phyloP scores from a whole-genome alignment of 2,797 vertebrate genomes.

The Tadarida brasiliensis region DNA sequence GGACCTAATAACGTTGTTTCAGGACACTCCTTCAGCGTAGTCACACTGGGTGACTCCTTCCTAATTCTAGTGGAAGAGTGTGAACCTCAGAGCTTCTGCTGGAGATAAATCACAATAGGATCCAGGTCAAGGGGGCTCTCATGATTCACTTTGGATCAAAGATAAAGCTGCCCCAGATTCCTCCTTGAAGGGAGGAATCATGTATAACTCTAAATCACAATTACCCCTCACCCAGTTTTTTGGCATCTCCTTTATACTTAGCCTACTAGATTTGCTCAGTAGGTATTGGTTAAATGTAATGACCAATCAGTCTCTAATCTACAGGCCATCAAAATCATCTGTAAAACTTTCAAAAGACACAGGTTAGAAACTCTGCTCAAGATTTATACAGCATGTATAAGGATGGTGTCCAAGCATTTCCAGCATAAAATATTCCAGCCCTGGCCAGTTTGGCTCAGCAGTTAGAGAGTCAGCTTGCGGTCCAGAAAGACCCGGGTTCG shows the following conservation, averaged over 20 bases:
- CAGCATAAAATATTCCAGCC: not conserved
- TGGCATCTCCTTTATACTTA: not conserved
- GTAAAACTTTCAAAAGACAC: not conserved
- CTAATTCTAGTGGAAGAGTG: not conserved
- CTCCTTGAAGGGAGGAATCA: not conserved
- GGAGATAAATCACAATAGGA: not conserved
- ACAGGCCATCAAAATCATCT: not conserved
- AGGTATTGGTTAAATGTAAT: not conserved
- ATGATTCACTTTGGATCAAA: not conserved
- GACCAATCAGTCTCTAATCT: not conserved
- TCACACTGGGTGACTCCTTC: not conserved
- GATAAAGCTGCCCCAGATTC: not conserved
- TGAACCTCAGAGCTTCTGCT: not conserved
- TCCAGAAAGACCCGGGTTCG: too few relatives aligned
- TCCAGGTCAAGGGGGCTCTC: not conserved
- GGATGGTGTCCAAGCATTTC: not conserved
- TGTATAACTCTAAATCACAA: not conserved
- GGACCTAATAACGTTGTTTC: not conserved
- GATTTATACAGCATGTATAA: not conserved
- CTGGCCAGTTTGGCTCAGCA: too few relatives aligned
- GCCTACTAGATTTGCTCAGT: not conserved
- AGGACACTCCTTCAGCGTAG: not conserved
- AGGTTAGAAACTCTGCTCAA: not conserved
- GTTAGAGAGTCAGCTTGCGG: too few relatives aligned
- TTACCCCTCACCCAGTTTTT: not conserved